A percentile compares a stretch with the other conserved stretches of the same genome.
phyloP scores from a whole-genome alignment of 2,113 vertebrate genomes.

The Eptesicus fuscus region DNA sequence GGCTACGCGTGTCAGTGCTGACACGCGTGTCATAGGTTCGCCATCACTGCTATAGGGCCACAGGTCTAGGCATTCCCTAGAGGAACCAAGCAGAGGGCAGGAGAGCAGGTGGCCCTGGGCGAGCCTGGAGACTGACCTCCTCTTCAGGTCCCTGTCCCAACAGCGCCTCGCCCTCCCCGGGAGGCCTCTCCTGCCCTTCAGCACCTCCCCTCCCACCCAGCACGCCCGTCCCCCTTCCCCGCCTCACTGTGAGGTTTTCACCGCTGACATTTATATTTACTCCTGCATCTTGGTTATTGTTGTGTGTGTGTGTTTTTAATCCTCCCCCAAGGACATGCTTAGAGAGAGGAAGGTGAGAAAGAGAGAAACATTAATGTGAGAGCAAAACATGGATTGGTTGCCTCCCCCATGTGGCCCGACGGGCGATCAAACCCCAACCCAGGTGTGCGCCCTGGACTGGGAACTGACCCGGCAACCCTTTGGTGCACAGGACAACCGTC shows the following conservation, averaged over 20 bases:
- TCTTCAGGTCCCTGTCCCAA: neutral
- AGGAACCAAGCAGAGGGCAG: neutral
- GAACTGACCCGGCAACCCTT: too few species aligned
- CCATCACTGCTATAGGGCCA: neutral
- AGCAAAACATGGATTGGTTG: too few species aligned
- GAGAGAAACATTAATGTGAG: too few species aligned
- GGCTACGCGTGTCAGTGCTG: too few species aligned
- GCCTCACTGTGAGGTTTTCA: neutral
- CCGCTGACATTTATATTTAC: neutral
- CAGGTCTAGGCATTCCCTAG: neutral
- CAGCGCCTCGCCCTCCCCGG: accelerated
- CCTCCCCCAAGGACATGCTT: too few species aligned
- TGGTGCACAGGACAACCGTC: too few species aligned
- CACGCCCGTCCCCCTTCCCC: neutral
- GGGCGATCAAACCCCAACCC: too few species aligned
- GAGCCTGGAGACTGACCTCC: neutral
- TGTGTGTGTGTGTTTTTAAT: too few species aligned
- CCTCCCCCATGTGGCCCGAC: too few species aligned
- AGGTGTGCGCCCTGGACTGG: too few species aligned
- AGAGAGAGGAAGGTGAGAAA: too few species aligned
- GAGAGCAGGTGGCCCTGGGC: neutral
- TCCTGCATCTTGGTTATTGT: neutral
- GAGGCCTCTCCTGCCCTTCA: neutral
- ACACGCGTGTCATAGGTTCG: too few species aligned
- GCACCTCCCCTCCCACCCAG: neutral